Percentiles rank a stretch among this genome's conserved stretches.
phyloP scores from a whole-genome alignment of 2,113 vertebrate species.

The Scalopus aquaticus region DNA sequence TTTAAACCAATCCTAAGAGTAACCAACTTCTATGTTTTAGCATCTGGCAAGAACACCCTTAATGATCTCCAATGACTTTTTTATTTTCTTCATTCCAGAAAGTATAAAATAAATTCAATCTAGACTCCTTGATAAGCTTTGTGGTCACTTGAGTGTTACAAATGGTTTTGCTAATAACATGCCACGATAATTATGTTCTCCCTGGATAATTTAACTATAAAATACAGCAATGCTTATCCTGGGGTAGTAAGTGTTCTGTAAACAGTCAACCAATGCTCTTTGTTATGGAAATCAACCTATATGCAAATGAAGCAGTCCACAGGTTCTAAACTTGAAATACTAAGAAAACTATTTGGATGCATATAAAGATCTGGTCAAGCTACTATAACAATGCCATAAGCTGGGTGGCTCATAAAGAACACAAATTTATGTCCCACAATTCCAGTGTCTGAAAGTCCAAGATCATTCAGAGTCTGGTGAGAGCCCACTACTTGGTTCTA shows the following conservation, averaged over 20 bases:
- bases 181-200: slow-evolving; percentile 70
- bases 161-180: slow-evolving; percentile 63
- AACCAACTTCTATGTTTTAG: slow-evolving; percentile 82
- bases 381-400: not conserved
- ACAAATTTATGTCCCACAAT: not conserved
- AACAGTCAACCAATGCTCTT: slow-evolving; percentile 80
- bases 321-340: slow-evolving; percentile 84
- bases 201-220: slow-evolving; percentile 68
- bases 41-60: slow-evolving; percentile 82
- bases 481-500: not conserved
- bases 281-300: slow-evolving; percentile 78
- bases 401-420: not conserved
- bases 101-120: slow-evolving; percentile 80
- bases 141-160: slow-evolving; percentile 71
- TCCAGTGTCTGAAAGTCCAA: not conserved
- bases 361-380: slow-evolving; percentile 76
- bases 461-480: not conserved
- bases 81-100: slow-evolving; percentile 78
- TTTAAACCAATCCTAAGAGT: slow-evolving; percentile 82
- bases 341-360: slow-evolving; percentile 85
- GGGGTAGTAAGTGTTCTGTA: slow-evolving; percentile 64
- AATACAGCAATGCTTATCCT: slow-evolving; percentile 65
- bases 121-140: slow-evolving; percentile 80
- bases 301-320: slow-evolving; percentile 82
- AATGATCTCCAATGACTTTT: slow-evolving; percentile 73